Conservation (phyloP, 35 echinoderm and acorn worm species). For the Ophiothrix spiculata region DNA sequence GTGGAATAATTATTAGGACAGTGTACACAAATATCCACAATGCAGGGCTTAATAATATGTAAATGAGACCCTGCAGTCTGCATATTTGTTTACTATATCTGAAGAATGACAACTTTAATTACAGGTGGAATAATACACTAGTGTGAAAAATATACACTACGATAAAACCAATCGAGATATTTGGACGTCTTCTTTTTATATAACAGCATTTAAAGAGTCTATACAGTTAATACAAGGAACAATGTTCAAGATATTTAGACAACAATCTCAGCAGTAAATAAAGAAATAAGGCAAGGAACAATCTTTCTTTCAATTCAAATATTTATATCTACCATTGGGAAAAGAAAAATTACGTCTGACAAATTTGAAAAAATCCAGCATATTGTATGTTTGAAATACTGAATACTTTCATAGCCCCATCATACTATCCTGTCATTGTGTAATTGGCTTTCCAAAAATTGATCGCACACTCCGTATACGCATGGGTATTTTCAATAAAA, state of each 20-base stretch:
- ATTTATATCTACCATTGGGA: too few species aligned
- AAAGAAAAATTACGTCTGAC: too few species aligned
- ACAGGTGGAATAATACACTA: neutral
- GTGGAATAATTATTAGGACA: neutral
- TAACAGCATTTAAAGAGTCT: neutral
- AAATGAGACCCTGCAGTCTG: neutral
- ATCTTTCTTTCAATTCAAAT: neutral
- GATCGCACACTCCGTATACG: too few species aligned
- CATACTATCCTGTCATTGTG: too few species aligned
- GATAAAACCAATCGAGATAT: neutral
- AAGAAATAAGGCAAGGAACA: neutral
- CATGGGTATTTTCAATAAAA: too few species aligned
- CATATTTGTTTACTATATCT: neutral
- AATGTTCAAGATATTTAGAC: slow-evolving; percentile 16
- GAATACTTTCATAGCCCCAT: too few species aligned
- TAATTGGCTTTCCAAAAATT: too few species aligned
- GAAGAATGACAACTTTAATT: neutral
- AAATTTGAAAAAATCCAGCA: too few species aligned
- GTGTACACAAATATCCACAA: too few species aligned
- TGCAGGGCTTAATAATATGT: neutral
- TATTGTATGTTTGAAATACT: too few species aligned
- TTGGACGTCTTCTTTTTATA: neutral
- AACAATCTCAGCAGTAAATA: neutral
- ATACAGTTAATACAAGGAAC: neutral
- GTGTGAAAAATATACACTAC: slow-evolving; percentile 12